Percentiles rank a stretch among this genome's conserved stretches.
phyloP scores from a whole-genome alignment of 2,888 invertebrate species.

The Mystacides longicornis region DNA sequence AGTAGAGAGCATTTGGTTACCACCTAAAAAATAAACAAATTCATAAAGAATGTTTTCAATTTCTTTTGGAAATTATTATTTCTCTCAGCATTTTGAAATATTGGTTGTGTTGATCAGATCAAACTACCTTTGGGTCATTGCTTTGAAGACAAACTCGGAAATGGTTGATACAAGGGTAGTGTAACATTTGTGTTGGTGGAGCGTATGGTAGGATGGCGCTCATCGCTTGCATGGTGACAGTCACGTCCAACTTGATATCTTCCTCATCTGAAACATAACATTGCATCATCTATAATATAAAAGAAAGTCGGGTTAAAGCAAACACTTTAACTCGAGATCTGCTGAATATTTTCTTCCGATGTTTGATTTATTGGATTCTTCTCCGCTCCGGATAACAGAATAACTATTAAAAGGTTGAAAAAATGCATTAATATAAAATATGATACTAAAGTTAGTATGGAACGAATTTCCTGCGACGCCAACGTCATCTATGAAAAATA shows the following conservation, averaged over 20 bases:
- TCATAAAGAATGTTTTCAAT: background rate
- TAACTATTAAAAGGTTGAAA: too few species aligned
- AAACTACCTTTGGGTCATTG: constrained; percentile 47
- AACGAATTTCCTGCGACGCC: too few species aligned
- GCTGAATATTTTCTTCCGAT: too few species aligned
- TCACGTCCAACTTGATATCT: constrained; percentile 72
- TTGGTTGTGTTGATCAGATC: constrained; percentile 14
- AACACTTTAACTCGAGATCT: background rate
- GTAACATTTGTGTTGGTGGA: constrained; percentile 72
- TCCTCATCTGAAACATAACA: constrained; percentile 45
- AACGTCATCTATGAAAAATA: too few species aligned
- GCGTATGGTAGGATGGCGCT: constrained; percentile 83
- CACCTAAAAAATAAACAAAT: constrained; percentile 29
- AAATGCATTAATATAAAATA: too few species aligned
- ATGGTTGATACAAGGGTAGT: constrained; percentile 88
- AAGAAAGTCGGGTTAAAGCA: too few species aligned
- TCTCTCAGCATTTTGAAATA: too few species aligned
- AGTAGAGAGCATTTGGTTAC: constrained; percentile 41
- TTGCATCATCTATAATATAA: background rate
- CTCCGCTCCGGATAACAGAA: too few species aligned
- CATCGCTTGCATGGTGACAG: constrained; percentile 81
- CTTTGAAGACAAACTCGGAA: constrained; percentile 76
- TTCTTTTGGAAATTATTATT: too few species aligned
- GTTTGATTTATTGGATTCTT: too few species aligned
- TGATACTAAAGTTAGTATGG: too few species aligned